Base-by-base conservation (phyloP, 2,113 vertebrate species). In the Gallinago paraguaiae region DNA sequence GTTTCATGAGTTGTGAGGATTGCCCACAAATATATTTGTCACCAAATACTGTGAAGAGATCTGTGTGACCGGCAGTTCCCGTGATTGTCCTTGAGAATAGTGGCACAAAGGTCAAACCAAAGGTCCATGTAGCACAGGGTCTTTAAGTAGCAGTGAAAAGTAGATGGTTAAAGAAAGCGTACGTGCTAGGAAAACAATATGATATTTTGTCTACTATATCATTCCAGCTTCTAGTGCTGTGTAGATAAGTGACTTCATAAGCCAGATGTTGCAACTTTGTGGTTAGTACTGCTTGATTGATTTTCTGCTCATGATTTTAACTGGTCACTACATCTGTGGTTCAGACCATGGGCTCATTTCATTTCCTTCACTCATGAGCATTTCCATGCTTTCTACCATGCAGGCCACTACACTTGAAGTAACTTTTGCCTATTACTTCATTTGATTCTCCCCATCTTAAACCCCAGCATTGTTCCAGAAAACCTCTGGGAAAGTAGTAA, bases 401-500 rank as follows among this genome's bases (percentile, higher is more conserved):
- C 64, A 81, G 76, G 50, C 68, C 86, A 94, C 39, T 90, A 51
- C 67, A 90, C 53, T 53, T 94, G 85, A 92, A 90, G 78, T 80
- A 94, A 91, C 53, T 79, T 92, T 69, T 87, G 54, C 75, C 63
- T 95, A 76, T 94, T 94, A 71, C 78, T 95, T 91, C 84, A 79
- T 91, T 78, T 80, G 30, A 82, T 85, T 92, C 43, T 78, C 15
- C 37, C 17, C 51, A 76, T 91, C 82, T 91, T 82, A 79, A 95
- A 95, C 69, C 17, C 65, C 81, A 87, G 20, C 18, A 76, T 64
- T 70, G 16, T 61, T 89, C 48, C 84, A 92, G 74, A 64, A 96
- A 85, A 78, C 65, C 57, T 67, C 48, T 84, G 81, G 63, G 74
- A 84, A 85, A 87, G 50, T 72, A 75, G 19, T 54, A 95, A 76